Percentiles rank a stretch among this genome's conserved stretches.
Conservation (phyloP, 2,888 invertebrate genomes). For the Tetragnatha montana region DNA sequence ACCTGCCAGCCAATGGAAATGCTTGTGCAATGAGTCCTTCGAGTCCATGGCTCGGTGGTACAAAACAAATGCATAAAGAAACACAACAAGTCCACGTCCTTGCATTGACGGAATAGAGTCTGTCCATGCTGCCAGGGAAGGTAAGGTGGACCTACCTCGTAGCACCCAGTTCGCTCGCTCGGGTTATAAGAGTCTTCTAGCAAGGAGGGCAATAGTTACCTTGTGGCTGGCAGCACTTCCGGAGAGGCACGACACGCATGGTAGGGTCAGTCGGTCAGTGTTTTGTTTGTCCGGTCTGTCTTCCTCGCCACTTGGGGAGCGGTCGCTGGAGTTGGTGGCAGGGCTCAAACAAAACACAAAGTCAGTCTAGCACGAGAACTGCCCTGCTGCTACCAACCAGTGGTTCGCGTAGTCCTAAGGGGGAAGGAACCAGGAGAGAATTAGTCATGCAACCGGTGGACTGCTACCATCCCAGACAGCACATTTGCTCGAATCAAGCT, state of each 20-base stretch:
- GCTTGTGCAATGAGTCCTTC: conserved; percentile 47
- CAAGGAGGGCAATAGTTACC: conserved; percentile 45
- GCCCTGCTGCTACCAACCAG: too few species aligned
- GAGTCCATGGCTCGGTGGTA: conserved; percentile 43
- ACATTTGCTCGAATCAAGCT: too few species aligned
- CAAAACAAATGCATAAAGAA: conserved; percentile 27
- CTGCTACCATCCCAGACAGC: too few species aligned
- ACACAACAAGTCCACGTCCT: conserved; percentile 11
- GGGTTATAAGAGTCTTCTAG: neutral
- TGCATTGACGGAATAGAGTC: conserved; percentile 61
- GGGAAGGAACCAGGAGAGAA: too few species aligned
- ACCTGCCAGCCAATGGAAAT: conserved; percentile 57
- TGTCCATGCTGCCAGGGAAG: neutral
- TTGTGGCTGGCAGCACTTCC: conserved; percentile 42
- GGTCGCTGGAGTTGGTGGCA: too few species aligned
- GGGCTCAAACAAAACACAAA: too few species aligned
- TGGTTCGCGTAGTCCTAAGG: too few species aligned
- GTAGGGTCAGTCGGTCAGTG: conserved; percentile 38
- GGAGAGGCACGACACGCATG: conserved; percentile 43
- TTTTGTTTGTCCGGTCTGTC: conserved; percentile 62
- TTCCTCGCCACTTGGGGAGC: conserved; percentile 64
- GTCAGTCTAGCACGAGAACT: too few species aligned
- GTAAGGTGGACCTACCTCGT: conserved; percentile 63
- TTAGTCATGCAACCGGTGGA: too few species aligned
- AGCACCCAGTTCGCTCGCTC: conserved; percentile 18